Conservation (phyloP, 2,888 invertebrate species). For the Melieria picta region DNA sequence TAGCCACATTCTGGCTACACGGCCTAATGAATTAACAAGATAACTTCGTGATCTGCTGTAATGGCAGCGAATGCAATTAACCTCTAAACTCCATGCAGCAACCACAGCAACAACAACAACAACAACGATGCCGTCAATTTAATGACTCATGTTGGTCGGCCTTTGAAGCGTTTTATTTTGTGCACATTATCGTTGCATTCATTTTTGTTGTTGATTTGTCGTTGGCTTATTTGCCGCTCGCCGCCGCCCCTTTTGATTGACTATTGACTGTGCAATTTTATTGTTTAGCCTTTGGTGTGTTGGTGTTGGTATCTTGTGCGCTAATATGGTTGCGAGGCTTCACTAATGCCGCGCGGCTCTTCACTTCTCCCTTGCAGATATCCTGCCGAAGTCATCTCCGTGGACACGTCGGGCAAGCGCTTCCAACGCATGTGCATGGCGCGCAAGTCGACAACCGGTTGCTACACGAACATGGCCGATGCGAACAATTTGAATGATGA, state of each 20-base stretch:
- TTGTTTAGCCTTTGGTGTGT: slow-evolving; percentile 18
- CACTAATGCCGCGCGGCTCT: neutral
- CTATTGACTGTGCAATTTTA: slow-evolving; percentile 30
- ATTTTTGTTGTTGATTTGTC: too few relatives aligned
- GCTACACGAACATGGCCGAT: slow-evolving; percentile 56
- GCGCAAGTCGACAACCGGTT: slow-evolving; percentile 77
- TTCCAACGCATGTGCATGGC: slow-evolving; percentile 90
- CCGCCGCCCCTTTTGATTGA: slow-evolving; percentile 17
- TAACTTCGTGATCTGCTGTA: slow-evolving; percentile 42
- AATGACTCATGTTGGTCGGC: neutral
- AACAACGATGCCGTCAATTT: neutral
- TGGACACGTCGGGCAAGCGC: slow-evolving; percentile 87
- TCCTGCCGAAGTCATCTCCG: slow-evolving; percentile 86
- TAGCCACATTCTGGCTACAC: neutral
- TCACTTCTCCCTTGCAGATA: slow-evolving; percentile 69
- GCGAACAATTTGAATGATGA: slow-evolving; percentile 66
- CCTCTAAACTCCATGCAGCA: slow-evolving; percentile 27
- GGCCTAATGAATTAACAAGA: slow-evolving; percentile 42
- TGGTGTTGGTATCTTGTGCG: neutral
- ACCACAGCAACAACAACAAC: neutral
- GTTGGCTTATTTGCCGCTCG: neutral
- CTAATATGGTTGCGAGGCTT: neutral
- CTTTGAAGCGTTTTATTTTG: too few relatives aligned
- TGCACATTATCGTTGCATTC: too few relatives aligned
- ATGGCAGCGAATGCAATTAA: slow-evolving; percentile 34